These are phyloP conservation scores for Troides aeacus DNA, from an alignment of 2,888 invertebrate species.

Conservation along the genomic window DNA sequence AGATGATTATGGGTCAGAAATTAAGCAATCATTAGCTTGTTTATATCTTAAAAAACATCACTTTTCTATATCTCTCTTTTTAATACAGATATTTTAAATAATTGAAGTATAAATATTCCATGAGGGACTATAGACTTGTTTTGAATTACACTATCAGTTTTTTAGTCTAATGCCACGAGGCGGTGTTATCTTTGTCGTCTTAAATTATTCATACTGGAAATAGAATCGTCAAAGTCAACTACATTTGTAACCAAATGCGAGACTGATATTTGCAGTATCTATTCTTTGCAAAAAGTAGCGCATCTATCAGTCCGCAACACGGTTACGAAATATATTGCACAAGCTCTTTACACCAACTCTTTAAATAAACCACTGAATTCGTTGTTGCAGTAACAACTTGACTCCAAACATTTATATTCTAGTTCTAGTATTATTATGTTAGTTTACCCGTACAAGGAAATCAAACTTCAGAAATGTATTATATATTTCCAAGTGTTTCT, in stretches of 20 bases:
- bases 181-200: not conserved
- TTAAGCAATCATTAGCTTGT: no score
- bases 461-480: not conserved
- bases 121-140: not conserved
- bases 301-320: slow-evolving; percentile 22
- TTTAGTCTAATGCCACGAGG: not conserved
- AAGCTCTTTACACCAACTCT: slow-evolving; percentile 11
- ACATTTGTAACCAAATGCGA: not conserved
- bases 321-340: slow-evolving; percentile 14
- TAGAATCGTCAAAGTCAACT: not conserved
- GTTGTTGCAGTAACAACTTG: slow-evolving; percentile 1
- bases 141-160: not conserved
- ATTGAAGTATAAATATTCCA: not conserved
- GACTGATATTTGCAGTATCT: not conserved
- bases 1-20: no score
- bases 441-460: not conserved
- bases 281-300: slow-evolving; percentile 16
- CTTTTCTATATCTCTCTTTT: no score
- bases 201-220: not conserved
- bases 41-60: no score
- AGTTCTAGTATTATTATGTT: not conserved
- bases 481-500: no score
- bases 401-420: not conserved
- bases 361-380: slow-evolving; percentile 8
- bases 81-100: no score